Conservation (phyloP, 2,888 invertebrate species). For the Drosophila aldrichi region DNA sequence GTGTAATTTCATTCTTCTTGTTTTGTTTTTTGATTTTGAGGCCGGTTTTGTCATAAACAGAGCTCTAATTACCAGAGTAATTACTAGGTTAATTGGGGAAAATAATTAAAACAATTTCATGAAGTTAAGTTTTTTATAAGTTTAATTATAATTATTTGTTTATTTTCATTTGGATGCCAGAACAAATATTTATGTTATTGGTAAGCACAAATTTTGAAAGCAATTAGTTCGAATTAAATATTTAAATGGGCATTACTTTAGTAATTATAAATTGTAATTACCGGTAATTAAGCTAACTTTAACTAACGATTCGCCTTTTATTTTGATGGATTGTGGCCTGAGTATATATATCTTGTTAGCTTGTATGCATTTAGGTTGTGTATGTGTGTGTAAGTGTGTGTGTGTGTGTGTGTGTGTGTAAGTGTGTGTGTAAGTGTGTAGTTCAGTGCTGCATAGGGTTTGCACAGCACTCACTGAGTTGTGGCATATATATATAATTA, state of each 20-base stretch:
- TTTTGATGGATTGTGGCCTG: constrained; percentile 42
- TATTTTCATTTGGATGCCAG: constrained; percentile 17
- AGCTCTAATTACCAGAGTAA: constrained; percentile 29
- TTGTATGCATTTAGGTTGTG: constrained; percentile 32
- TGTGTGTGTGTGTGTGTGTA: constrained; percentile 13
- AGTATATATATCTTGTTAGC: constrained; percentile 25
- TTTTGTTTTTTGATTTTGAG: background rate
- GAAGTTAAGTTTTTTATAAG: constrained; percentile 17
- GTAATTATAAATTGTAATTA: constrained; percentile 27
- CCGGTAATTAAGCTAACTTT: constrained; percentile 15
- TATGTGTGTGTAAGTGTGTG: constrained; percentile 9
- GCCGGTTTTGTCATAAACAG: constrained; percentile 13
- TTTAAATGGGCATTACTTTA: constrained; percentile 20
- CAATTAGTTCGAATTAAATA: constrained; percentile 15
- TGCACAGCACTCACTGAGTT: constrained; percentile 34
- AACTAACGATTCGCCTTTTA: constrained; percentile 16
- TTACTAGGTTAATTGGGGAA: constrained; percentile 20
- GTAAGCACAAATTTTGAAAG: background rate
- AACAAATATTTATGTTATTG: constrained; percentile 18
- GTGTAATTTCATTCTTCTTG: constrained; percentile 2
- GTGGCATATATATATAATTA: constrained; percentile 23
- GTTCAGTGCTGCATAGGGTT: constrained; percentile 26
- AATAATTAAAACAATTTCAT: constrained; percentile 28
- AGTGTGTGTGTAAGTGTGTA: constrained; percentile 3
- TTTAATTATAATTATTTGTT: constrained; percentile 9